Evolutionary conservation across 64 coral and sea anemone species (phyloP).

Genomic region (Porites lutea): DNA sequence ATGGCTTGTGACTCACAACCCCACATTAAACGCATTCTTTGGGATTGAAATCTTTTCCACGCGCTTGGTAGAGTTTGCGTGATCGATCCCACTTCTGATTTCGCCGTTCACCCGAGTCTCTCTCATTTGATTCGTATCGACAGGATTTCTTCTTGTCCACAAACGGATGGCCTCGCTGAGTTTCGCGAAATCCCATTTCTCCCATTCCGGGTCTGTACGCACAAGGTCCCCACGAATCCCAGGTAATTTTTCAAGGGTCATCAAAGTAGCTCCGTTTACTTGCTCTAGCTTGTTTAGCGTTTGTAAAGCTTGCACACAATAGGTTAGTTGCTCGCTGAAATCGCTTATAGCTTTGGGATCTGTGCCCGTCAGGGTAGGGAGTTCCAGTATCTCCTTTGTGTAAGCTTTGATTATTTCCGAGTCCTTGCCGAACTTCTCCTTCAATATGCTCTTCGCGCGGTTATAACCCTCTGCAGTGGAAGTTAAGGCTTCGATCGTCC

Average conservation of each 20-base stretch:
- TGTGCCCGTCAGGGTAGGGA: not conserved
- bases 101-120: no score
- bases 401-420: not conserved
- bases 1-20: slow-evolving; percentile 1
- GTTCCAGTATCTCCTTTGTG: not conserved
- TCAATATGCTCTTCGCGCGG: not conserved
- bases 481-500: not conserved
- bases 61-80: no score
- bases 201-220: no score
- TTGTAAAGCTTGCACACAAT: not conserved
- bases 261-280: not conserved
- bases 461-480: not conserved
- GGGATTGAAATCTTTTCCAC: not conserved
- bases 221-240: no score
- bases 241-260: not conserved
- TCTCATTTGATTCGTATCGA: no score
- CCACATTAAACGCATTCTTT: not conserved
- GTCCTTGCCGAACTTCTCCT: not conserved
- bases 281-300: not conserved
- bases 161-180: not conserved
- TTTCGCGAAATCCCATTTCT: no score
- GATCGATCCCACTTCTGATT: no score
- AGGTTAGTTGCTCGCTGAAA: not conserved
- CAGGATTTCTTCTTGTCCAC: no score
- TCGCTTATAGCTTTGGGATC: not conserved